phyloP scores from a whole-genome alignment of 2,797 vertebrate genomes.

The Halcyon smyrnensis region DNA sequence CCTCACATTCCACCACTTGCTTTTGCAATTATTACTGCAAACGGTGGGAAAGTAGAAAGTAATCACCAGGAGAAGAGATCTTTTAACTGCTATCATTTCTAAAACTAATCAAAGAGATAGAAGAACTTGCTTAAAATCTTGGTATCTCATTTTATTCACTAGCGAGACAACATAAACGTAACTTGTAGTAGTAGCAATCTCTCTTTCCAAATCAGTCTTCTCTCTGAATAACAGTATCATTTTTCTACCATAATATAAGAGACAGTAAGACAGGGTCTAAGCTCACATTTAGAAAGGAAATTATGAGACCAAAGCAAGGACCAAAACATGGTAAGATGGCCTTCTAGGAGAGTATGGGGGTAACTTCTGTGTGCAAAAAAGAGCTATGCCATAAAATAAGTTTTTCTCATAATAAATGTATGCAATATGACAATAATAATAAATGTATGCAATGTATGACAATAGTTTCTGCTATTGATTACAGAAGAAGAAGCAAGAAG shows the following conservation, averaged over 20 bases:
- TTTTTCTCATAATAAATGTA: neutral
- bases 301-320: neutral
- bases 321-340: neutral
- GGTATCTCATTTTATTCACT: neutral
- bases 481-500: neutral
- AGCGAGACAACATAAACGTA: neutral
- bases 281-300: neutral
- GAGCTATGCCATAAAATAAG: neutral
- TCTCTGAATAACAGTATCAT: neutral
- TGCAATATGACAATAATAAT: neutral
- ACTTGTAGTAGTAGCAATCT: neutral
- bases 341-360: neutral
- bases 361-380: neutral
- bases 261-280: neutral
- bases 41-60: slow-evolving; percentile 39
- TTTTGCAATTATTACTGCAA: slow-evolving; percentile 72
- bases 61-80: slow-evolving; percentile 48
- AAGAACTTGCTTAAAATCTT: neutral
- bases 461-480: neutral
- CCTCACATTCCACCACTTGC: slow-evolving; percentile 63
- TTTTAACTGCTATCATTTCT: neutral
- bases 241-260: neutral
- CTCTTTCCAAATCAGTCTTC: neutral
- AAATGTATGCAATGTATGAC: neutral
- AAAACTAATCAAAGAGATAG: slow-evolving; percentile 21